Evolutionary conservation across 1,140 invertebrate species (phyloP), one percentile per base, ranked within the genome.

Genomic region (Trypoxylus dichotomus): DNA sequence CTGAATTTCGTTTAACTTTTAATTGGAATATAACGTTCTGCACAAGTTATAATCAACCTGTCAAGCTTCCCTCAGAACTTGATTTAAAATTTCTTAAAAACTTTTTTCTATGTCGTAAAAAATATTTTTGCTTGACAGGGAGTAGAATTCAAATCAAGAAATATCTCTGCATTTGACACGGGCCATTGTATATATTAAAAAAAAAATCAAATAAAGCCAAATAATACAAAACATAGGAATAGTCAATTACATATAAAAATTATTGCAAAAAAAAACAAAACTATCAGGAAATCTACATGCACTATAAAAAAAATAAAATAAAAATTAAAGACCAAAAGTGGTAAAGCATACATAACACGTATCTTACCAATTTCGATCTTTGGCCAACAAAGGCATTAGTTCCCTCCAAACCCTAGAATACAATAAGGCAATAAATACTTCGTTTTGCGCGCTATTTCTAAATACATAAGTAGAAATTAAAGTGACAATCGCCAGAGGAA

Each of bases 311-410:
- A 27, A n/a, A 58, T 58, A 58, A n/a, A 58, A 58, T 19, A 21
- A 58, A 58, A n/a, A 79, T 77, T 74, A 79, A 80, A 82, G 78
- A 82, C 77, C 75, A 78, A 81, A 84, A 81, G 78, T 81, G 83
- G 84, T 84, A 83, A 84, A 83, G 83, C 82, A 85, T 84, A 85
- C 82, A 84, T 81, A 42, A 81, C 81, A 84, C 85, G 81, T 85
- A 82, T 86, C 86, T 86, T 86, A 86, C 85, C 85, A 86, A 85
- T 81, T 86, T 86, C 80, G 85, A 85, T 82, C 86, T 85, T 84
- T 86, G 85, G 78, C 85, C 85, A 81, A 86, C 83, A 80, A 86
- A 87, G 78, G 84, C 83, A 83, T 85, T 86, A 81, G 82, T 83
- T 82, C 84, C 85, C 78, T 85, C 85, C 83, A 79, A 86, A 83